Conservation (phyloP, 2,113 vertebrate species). For the Hucho hucho region DNA sequence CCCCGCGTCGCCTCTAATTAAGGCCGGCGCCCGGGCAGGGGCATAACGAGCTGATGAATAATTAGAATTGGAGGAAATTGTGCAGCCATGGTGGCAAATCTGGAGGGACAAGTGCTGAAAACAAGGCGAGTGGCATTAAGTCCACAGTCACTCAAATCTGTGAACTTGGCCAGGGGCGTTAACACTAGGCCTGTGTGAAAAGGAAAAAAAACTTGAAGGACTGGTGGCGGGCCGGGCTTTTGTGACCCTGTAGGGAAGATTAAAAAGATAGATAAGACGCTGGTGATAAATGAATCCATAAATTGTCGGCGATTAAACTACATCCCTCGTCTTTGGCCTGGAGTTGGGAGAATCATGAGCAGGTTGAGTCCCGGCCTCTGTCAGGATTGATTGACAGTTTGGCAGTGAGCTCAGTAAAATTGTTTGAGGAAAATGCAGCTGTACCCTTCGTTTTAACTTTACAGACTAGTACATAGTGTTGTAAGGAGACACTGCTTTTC, state of each 20-base stretch:
- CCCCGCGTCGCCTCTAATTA: slow-evolving; percentile 78
- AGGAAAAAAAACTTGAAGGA: slow-evolving; percentile 74
- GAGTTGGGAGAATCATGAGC: not conserved
- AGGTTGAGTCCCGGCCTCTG: not conserved
- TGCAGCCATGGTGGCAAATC: slow-evolving; percentile 87
- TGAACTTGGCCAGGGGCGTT: slow-evolving; percentile 77
- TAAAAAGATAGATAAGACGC: slow-evolving; percentile 67
- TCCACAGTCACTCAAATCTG: slow-evolving; percentile 89
- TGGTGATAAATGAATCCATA: slow-evolving; percentile 73
- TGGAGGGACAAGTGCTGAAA: slow-evolving; percentile 94
- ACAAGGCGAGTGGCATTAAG: slow-evolving; percentile 89
- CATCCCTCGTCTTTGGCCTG: slow-evolving; percentile 34
- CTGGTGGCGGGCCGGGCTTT: slow-evolving; percentile 82
- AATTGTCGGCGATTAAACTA: slow-evolving; percentile 61
- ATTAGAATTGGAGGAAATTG: slow-evolving; percentile 81
- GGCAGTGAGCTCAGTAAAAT: slow-evolving; percentile 35
- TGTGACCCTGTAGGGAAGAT: slow-evolving; percentile 57
- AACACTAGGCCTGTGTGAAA: slow-evolving; percentile 82
- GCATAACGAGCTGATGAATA: slow-evolving; percentile 81
- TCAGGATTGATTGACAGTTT: slow-evolving; percentile 55
- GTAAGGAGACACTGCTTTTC: too few relatives aligned
- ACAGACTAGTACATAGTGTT: not conserved
- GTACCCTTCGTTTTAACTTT: not conserved
- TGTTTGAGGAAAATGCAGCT: not conserved
- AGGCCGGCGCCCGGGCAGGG: slow-evolving; percentile 62